These are phyloP conservation scores for Malacosoma neustria DNA, from an alignment of 2,888 invertebrate genomes.

Conservation along the genomic window DNA sequence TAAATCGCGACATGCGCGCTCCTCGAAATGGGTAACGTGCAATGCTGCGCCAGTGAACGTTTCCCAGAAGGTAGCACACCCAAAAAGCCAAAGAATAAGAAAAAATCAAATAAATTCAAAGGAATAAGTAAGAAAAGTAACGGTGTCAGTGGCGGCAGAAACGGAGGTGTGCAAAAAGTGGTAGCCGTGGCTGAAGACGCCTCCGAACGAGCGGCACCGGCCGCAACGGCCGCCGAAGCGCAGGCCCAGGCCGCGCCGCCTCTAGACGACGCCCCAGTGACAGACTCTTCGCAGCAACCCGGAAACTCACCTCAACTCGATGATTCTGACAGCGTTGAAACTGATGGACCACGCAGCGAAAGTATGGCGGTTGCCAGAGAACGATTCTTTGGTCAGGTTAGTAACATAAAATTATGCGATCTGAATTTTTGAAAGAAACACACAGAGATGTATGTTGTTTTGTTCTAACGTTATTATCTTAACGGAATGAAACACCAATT, in stretches of 20 bases:
- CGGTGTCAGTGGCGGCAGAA: conserved; percentile 45
- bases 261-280: conserved; percentile 19
- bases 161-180: conserved; percentile 44
- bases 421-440: too few species aligned
- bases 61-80: conserved; percentile 51
- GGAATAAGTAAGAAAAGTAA: conserved; percentile 47
- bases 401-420: conserved; percentile 8
- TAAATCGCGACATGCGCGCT: conserved; percentile 66
- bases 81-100: conserved; percentile 48
- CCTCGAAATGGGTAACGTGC: conserved; percentile 71
- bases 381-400: conserved; percentile 65
- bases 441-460: too few species aligned
- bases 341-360: conserved; percentile 40
- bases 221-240: conserved; percentile 39
- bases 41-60: conserved; percentile 70
- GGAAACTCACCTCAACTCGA: conserved; percentile 11
- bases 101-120: conserved; percentile 33
- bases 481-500: conserved; percentile 43
- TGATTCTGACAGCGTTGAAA: conserved; percentile 23
- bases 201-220: conserved; percentile 44
- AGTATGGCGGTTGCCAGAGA: conserved; percentile 61
- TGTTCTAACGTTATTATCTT: conserved; percentile 64
- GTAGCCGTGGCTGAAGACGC: conserved; percentile 54
- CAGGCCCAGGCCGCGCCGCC: conserved; percentile 35
- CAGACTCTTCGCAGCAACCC: conserved; percentile 17